Base-by-base conservation (phyloP, 2,888 invertebrate species). In the Encarsia formosa region DNA sequence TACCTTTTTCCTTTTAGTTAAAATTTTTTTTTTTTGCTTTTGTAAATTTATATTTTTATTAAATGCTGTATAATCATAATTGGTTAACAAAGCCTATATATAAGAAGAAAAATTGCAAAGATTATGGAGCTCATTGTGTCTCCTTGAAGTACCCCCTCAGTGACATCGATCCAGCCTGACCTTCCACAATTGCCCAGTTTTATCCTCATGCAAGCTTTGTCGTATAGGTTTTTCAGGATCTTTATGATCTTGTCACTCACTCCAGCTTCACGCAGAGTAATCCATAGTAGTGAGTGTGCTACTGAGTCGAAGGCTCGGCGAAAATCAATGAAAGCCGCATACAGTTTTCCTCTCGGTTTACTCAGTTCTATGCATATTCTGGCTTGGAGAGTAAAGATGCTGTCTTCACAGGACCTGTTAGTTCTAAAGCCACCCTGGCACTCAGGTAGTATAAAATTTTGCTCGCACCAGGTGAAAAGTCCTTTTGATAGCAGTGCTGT, bases 371-470 rank as follows among this genome's bases (percentile, higher is more conserved):
- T 2, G 4, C 50, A 32, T 8, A 61, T 47, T 15, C 46, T 50
- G 1, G 59, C 22, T 2, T 46, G 43, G 1, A 65, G 45, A 1
- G 56, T 51, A 41, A 64, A 64, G 4, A 63, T 53, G 37, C 62
- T 61, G 31, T 65, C 63, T 16, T 57, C 47, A 5, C 59, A 61
- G 3, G 57, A 51, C 32, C 58, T 39, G 1, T 52, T 41, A 9
- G 18, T 41, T 43, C 60, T 46, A 24, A 63, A 65, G 4, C 62
- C 64, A 1, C 59, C 52, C 55, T 64, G 65, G 29, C 54, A 52
- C 38, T 65, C 63, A 0, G 61, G 61, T 11, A 64, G 39, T 8
- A 58, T 60, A 1, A 59, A 37, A 4, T 58, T 41, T 1, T 24
- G 16, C 37, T 63, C 59, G 32, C 52, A 38, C 63, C 61, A 64